Conservation (phyloP, 1,140 invertebrate species). For the honey bee (Apis mellifera) region Amel_HAv3.1 CM009936.2:12978501-12979000, state of each 20-base stretch:
- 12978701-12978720: slow-evolving; percentile 52
- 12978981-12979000: slow-evolving; percentile 30
- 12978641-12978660: slow-evolving; percentile 52
- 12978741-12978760: slow-evolving; percentile 1
- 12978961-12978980: slow-evolving; percentile 37
- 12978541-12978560: no score
- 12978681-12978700: slow-evolving; percentile 77
- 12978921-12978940: slow-evolving; percentile 27
- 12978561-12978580: slow-evolving; percentile 15
- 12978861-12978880: slow-evolving; percentile 26
- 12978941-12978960: slow-evolving; percentile 64
- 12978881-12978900: neutral
- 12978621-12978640: slow-evolving; percentile 35
- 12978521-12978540: no score
- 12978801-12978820: neutral
- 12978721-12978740: slow-evolving; percentile 50
- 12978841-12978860: slow-evolving; percentile 15
- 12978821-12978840: neutral
- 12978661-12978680: slow-evolving; percentile 61
- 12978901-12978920: neutral
- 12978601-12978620: slow-evolving; percentile 40
- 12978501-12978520: neutral
- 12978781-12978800: neutral
- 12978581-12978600: slow-evolving; percentile 65
- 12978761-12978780: neutral